Base-by-base conservation (phyloP, 92 coral and sea anemone genomes). In the Bergia puertoricense region DNA sequence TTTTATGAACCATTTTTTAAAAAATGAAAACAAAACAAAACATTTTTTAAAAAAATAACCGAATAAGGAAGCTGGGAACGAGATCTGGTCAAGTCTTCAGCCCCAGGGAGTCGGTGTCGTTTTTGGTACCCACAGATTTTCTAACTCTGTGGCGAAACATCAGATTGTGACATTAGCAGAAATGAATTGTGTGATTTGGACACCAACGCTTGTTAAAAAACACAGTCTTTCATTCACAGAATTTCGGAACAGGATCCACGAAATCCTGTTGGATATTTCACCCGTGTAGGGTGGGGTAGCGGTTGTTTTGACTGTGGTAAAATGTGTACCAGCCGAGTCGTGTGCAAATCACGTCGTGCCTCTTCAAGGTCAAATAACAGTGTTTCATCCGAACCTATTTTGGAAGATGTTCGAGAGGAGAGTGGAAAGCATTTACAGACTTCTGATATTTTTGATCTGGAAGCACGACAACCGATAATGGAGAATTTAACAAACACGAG, bases 281-380 rank as follows among this genome's bases (percentile, higher is more conserved):
- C 79, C 51, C 79, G 9, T 75, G 79, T 75, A 75, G 79, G 79
- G 79, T n/a, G 41, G 79, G 79, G 79, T 42, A 18, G 36, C 6
- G 51, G 8, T 6, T 40, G 85, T 23, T 84, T 45, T 68, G 45
- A 45, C 6, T 16, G 8, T 46, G 77, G 5, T 46, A 72, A 23
- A 9, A 74, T 84, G 87, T 71, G 54, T 22, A 6, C 68, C 18
- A 57, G 18, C 16, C 46, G 85, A 39, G 78, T 71, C 22, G 38
- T 48, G 45, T 30, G 66, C 79, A 84, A 71, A 23, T 71, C 79
- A 36, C 57, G 54, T 0, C 44, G 48, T 1, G 23, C 20, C 45
- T 84, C 87, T 0, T 45, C 56, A 23, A 46, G 46, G 67, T 45
- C 87, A 69, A 45, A 5, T 23, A n/a, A 37, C 44, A 69, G 77